phyloP scores from a whole-genome alignment of 2,888 invertebrate genomes.

The Caenorhabditis imperialis region DNA sequence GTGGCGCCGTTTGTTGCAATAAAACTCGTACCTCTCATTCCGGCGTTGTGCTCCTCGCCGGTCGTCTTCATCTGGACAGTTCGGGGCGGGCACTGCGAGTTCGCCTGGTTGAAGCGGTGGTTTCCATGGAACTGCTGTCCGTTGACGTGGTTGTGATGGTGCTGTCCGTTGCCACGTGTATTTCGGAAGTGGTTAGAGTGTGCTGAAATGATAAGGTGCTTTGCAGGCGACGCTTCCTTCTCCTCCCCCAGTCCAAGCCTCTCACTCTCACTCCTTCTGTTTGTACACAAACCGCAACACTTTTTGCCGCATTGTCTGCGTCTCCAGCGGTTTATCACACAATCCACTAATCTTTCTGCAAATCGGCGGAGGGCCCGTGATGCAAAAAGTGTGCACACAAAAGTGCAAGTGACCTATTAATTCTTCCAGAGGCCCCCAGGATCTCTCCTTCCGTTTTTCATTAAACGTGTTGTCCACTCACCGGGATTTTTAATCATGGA shows the following conservation, averaged over 20 bases:
- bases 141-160: conserved; percentile 1
- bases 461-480: conserved; percentile 1
- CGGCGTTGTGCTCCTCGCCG: conserved; percentile 23
- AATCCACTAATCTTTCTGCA: conserved; percentile 6
- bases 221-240: too few relatives aligned
- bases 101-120: neutral
- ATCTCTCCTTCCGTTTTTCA: neutral
- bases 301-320: conserved; percentile 20
- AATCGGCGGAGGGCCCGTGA: conserved; percentile 1
- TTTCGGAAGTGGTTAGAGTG: conserved; percentile 35
- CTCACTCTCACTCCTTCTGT: conserved; percentile 12
- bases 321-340: neutral
- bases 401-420: conserved; percentile 46
- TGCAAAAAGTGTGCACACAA: conserved; percentile 14
- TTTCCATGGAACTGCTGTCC: conserved; percentile 3
- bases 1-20: neutral
- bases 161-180: conserved; percentile 17
- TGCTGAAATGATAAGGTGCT: conserved; percentile 14
- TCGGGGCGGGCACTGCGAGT: neutral
- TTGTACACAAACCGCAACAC: conserved; percentile 45
- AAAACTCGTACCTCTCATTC: conserved; percentile 36
- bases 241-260: conserved; percentile 2
- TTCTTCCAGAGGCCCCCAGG: neutral
- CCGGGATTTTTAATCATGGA: conserved; percentile 16
- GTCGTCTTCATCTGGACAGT: neutral